These are phyloP conservation scores for Lepidocyrtinus sp. DNA, from an alignment of 2,888 invertebrate genomes.

Conservation along the genomic window DNA sequence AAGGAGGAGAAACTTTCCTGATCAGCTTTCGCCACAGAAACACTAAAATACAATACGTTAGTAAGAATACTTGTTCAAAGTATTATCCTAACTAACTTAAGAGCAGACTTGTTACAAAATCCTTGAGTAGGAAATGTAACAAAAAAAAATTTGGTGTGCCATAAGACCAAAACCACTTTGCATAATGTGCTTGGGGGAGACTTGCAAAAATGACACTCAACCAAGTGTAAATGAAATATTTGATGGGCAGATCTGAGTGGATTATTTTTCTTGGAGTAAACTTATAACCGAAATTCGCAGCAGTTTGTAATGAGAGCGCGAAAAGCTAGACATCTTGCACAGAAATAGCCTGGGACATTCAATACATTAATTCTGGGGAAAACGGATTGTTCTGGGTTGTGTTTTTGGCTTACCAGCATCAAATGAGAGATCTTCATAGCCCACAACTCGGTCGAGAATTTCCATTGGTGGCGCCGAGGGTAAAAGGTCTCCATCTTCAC, in stretches of 20 bases:
- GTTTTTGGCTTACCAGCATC: slow-evolving; percentile 71
- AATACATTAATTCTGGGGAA: background rate
- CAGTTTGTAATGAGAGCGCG: background rate
- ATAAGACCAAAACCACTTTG: slow-evolving; percentile 35
- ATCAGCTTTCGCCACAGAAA: slow-evolving; percentile 25
- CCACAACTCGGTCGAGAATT: slow-evolving; percentile 73
- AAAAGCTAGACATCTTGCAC: background rate
- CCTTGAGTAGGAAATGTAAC: background rate
- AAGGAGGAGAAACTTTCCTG: slow-evolving; percentile 25
- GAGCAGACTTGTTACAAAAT: background rate
- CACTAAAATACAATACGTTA: slow-evolving; percentile 11
- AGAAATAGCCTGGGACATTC: background rate
- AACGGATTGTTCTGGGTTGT: background rate
- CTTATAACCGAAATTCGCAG: slow-evolving; percentile 45
- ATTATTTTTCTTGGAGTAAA: background rate
- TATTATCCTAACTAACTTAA: background rate
- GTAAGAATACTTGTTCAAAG: background rate
- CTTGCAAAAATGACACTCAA: slow-evolving; percentile 22
- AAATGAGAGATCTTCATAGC: slow-evolving; percentile 74
- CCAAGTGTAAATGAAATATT: slow-evolving; percentile 50
- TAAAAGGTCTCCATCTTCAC: slow-evolving; percentile 70
- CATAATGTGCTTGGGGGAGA: slow-evolving; percentile 28
- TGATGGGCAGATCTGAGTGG: slow-evolving; percentile 8
- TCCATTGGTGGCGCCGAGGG: slow-evolving; percentile 73
- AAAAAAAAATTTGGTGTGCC: background rate